Evolutionary conservation across 2,797 vertebrate genomes (phyloP).

Genomic region (Vireo griseus): DNA sequence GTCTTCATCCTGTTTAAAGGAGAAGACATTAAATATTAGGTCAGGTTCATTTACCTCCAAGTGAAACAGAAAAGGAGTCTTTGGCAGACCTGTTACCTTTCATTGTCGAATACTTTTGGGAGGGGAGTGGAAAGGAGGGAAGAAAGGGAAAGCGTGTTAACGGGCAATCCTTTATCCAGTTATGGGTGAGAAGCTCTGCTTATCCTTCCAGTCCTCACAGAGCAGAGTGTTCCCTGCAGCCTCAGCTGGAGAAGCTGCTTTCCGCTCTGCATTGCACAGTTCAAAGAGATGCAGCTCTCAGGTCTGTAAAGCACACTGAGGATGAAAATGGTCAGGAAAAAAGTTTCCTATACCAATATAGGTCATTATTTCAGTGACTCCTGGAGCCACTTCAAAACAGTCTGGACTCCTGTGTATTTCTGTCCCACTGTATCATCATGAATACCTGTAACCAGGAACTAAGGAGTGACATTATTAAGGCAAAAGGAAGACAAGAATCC

Average conservation of each 20-base stretch:
- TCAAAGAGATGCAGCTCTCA: background rate
- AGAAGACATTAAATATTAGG: background rate
- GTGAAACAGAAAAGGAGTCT: background rate
- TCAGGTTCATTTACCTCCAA: background rate
- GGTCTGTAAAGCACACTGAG: background rate
- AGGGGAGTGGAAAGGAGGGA: background rate
- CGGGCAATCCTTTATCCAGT: background rate
- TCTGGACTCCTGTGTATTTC: background rate
- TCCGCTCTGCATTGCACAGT: background rate
- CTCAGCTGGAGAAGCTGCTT: constrained; percentile 16
- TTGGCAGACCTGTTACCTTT: background rate
- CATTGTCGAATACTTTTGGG: background rate
- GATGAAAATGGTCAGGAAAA: constrained; percentile 6
- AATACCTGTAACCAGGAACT: background rate
- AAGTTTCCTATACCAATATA: background rate
- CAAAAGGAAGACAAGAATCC: background rate
- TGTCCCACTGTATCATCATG: background rate
- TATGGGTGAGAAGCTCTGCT: background rate
- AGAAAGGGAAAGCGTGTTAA: background rate
- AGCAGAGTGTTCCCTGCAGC: background rate
- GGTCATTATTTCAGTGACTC: constrained; percentile 23
- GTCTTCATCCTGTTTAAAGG: background rate
- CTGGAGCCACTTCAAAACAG: background rate
- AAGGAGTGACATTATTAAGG: background rate
- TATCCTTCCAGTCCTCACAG: background rate